These are phyloP conservation scores for Cryptotis parvus DNA, from an alignment of 2,113 vertebrate genomes.

Conservation along the genomic window DNA sequence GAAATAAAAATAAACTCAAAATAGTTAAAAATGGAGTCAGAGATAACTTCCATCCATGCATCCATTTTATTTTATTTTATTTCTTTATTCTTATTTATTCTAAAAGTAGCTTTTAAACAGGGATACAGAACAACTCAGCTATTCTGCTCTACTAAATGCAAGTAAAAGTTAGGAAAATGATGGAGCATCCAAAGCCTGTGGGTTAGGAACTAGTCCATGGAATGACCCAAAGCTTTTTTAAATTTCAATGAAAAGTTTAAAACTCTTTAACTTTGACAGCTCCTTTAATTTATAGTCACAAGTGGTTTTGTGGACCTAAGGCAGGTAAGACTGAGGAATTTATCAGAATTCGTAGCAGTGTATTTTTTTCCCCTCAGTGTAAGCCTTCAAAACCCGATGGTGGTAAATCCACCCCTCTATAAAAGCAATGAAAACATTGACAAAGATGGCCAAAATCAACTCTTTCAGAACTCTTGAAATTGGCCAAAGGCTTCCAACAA, in stretches of 20 bases:
- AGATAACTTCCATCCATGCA: background rate
- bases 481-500: conserved; percentile 49
- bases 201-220: background rate
- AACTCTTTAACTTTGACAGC: background rate
- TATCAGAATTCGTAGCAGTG: background rate
- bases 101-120: conserved; percentile 11
- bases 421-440: conserved; percentile 55
- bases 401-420: conserved; percentile 2
- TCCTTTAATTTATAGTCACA: background rate
- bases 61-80: background rate
- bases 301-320: conserved; percentile 17
- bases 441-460: conserved; percentile 50
- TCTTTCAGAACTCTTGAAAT: conserved; percentile 60
- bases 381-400: conserved; percentile 24
- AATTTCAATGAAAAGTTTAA: background rate
- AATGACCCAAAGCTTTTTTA: conserved; percentile 6
- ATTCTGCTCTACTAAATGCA: background rate
- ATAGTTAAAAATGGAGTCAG: background rate
- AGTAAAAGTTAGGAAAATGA: background rate
- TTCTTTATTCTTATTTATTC: background rate
- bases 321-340: background rate
- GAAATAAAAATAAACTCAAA: background rate
- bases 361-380: background rate
- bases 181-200: background rate
- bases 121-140: background rate